Percentiles rank a stretch among this genome's conserved stretches.
phyloP scores from a whole-genome alignment of 2,113 vertebrate genomes.

The Setophaga petechia region DNA sequence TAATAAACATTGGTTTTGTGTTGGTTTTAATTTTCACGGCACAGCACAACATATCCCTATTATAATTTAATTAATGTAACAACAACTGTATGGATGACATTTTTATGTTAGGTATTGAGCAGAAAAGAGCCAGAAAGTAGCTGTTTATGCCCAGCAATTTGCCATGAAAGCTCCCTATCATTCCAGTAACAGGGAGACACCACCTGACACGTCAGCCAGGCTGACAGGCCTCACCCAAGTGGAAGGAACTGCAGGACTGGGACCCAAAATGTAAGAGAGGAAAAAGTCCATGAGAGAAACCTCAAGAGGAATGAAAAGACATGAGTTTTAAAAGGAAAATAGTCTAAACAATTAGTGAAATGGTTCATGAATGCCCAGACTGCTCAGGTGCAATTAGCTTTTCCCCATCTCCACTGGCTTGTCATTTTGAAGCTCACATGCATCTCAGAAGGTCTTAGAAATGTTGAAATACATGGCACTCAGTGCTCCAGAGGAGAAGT shows the following conservation, averaged over 20 bases:
- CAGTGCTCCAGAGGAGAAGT: neutral
- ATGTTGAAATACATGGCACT: neutral
- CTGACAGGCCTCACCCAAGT: neutral
- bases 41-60: neutral
- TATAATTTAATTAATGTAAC: neutral
- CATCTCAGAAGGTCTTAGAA: neutral
- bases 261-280: neutral
- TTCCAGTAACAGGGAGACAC: neutral
- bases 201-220: rapidly evolving
- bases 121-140: neutral
- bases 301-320: neutral
- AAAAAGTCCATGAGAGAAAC: neutral
- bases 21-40: neutral
- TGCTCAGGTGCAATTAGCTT: neutral
- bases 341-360: neutral
- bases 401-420: neutral
- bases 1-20: neutral
- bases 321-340: neutral
- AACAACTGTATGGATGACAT: neutral
- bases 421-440: neutral
- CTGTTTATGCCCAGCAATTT: neutral
- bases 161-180: neutral
- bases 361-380: neutral
- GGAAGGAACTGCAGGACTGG: neutral
- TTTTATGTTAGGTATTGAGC: neutral